phyloP scores from a whole-genome alignment of 2,888 invertebrate genomes.

The Agrenia bidenticulata region DNA sequence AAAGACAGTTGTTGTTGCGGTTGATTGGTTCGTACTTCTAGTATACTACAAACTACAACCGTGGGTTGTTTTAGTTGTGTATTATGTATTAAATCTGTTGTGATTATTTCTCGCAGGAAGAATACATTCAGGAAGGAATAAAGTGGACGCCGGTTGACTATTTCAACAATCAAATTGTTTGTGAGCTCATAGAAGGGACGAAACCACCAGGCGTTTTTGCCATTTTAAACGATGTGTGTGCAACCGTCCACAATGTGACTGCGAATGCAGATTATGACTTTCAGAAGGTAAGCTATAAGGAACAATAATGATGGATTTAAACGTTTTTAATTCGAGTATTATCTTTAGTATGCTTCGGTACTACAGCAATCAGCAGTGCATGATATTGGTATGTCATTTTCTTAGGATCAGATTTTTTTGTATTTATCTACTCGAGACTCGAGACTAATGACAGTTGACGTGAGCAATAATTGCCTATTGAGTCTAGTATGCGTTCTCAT shows the following conservation, averaged over 20 bases:
- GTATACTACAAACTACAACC: background rate
- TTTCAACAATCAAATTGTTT: slow-evolving; percentile 70
- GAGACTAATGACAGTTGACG: too few relatives aligned
- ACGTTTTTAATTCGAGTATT: background rate
- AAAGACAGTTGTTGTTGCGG: background rate
- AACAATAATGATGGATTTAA: background rate
- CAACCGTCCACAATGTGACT: slow-evolving; percentile 67
- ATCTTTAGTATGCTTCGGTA: too few relatives aligned
- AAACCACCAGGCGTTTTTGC: slow-evolving; percentile 67
- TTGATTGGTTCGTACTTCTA: background rate
- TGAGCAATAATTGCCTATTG: too few relatives aligned
- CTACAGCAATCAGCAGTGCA: too few relatives aligned
- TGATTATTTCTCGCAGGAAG: slow-evolving; percentile 60
- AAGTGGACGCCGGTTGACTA: slow-evolving; percentile 69
- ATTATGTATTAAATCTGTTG: slow-evolving; percentile 7
- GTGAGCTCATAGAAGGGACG: slow-evolving; percentile 67
- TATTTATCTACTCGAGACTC: too few relatives aligned
- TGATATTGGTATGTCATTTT: too few relatives aligned
- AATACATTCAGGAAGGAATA: slow-evolving; percentile 68
- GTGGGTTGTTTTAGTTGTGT: too few relatives aligned
- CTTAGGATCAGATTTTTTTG: too few relatives aligned
- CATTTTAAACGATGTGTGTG: slow-evolving; percentile 69
- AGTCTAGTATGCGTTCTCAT: too few relatives aligned
- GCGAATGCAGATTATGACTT: slow-evolving; percentile 65
- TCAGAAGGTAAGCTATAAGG: slow-evolving; percentile 57